Conservation (phyloP, 2,113 vertebrate species). For the Hemichromis elongatus region DNA sequence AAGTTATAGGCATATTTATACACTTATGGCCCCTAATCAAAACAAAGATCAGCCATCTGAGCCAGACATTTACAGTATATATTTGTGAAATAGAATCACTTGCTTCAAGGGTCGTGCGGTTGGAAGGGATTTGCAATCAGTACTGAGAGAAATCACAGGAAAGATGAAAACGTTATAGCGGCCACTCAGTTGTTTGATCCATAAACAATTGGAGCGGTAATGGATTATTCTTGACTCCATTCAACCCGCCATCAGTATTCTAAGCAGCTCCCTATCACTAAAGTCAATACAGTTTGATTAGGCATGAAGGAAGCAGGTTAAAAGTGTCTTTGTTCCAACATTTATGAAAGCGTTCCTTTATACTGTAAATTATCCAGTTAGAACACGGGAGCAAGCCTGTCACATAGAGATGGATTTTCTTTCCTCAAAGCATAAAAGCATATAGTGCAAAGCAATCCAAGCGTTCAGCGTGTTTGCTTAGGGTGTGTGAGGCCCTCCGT, state of each 20-base stretch:
- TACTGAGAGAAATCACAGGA: neutral
- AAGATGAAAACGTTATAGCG: neutral
- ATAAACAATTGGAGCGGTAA: constrained; percentile 1
- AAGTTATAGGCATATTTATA: constrained; percentile 66
- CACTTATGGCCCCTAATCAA: constrained; percentile 55
- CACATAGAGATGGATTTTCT: constrained; percentile 22
- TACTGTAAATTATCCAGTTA: constrained; percentile 23
- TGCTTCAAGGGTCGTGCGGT: neutral
- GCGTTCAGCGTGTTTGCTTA: constrained; percentile 58
- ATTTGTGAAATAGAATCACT: constrained; percentile 56
- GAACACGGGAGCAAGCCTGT: neutral
- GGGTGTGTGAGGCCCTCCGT: constrained; percentile 35
- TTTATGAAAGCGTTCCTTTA: constrained; percentile 30
- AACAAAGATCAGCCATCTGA: constrained; percentile 34
- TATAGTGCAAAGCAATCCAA: constrained; percentile 46
- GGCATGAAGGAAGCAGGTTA: constrained; percentile 16
- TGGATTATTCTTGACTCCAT: neutral
- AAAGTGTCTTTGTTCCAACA: constrained; percentile 9
- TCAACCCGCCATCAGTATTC: neutral
- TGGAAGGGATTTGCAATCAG: constrained; percentile 7
- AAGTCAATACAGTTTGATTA: constrained; percentile 37
- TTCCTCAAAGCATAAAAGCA: constrained; percentile 23
- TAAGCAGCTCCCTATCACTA: neutral
- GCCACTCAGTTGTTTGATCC: neutral
- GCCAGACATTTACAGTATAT: constrained; percentile 52